phyloP scores from a whole-genome alignment of 2,888 invertebrate genomes.

The Pheosia tremula region DNA sequence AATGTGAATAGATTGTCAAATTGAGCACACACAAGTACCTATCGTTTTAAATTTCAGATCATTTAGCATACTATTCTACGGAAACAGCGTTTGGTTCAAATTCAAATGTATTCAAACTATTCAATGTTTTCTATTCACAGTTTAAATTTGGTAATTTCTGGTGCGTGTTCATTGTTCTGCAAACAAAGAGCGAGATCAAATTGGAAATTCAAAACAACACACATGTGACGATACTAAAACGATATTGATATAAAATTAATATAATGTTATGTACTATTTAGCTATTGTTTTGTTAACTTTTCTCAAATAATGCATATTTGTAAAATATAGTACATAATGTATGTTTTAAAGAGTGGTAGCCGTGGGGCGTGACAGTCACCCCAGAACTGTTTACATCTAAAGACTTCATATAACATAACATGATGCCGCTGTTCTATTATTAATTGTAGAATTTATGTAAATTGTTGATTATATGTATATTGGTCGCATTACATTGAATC shows the following conservation, averaged over 20 bases:
- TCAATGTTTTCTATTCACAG: constrained; percentile 40
- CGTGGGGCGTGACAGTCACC: too few relatives aligned
- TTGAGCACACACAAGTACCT: constrained; percentile 18
- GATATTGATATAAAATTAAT: too few relatives aligned
- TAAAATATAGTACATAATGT: too few relatives aligned
- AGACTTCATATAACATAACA: too few relatives aligned
- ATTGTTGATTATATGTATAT: too few relatives aligned
- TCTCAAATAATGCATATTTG: too few relatives aligned
- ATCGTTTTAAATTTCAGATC: constrained; percentile 43
- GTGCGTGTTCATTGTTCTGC: constrained; percentile 22
- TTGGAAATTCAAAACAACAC: not conserved
- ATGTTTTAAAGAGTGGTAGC: too few relatives aligned
- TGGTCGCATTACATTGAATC: not conserved
- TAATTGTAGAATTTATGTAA: too few relatives aligned
- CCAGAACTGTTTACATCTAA: too few relatives aligned
- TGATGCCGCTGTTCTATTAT: too few relatives aligned
- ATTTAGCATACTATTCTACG: constrained; percentile 41
- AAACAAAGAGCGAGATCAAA: constrained; percentile 17
- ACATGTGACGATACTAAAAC: not conserved
- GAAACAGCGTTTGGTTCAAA: constrained; percentile 30
- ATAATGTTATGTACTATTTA: too few relatives aligned
- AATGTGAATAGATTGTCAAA: constrained; percentile 20
- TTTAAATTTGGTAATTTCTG: constrained; percentile 34
- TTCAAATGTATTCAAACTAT: constrained; percentile 52
- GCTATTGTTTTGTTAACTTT: too few relatives aligned